Evolutionary conservation across 2,113 vertebrate genomes (phyloP).

Genomic region (Dinomys branickii): DNA sequence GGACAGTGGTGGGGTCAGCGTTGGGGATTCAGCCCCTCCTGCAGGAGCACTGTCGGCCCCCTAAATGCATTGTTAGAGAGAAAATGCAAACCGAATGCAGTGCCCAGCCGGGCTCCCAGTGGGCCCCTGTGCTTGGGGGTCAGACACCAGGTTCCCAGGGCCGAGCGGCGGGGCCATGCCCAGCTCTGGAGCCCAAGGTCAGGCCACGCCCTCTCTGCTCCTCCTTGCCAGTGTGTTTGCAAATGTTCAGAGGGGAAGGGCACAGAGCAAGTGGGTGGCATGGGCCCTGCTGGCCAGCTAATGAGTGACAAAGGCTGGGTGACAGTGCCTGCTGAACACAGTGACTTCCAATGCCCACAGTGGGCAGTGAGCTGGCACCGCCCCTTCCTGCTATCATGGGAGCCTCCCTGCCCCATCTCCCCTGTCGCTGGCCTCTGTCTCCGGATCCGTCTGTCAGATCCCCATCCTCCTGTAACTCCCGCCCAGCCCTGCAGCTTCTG

Average conservation of each 20-base stretch:
- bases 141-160: neutral
- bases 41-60: neutral
- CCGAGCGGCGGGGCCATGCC: neutral
- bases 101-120: neutral
- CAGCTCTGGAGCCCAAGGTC: neutral
- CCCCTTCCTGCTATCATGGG: neutral
- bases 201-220: neutral
- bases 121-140: neutral
- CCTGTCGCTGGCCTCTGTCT: too few species aligned
- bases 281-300: neutral
- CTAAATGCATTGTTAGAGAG: neutral
- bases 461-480: neutral
- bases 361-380: too few species aligned
- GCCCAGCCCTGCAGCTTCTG: neutral
- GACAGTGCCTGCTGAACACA: neutral
- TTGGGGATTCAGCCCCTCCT: neutral
- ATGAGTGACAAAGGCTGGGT: neutral
- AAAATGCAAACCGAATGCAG: neutral
- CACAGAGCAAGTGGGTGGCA: fast-evolving
- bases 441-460: too few species aligned
- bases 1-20: neutral
- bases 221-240: neutral
- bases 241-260: neutral
- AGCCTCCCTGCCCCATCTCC: neutral
- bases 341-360: fast-evolving